Evolutionary conservation across 2,113 vertebrate genomes (phyloP), one percentile per base, ranked within the genome.

Genomic region (Daboia siamensis): DNA sequence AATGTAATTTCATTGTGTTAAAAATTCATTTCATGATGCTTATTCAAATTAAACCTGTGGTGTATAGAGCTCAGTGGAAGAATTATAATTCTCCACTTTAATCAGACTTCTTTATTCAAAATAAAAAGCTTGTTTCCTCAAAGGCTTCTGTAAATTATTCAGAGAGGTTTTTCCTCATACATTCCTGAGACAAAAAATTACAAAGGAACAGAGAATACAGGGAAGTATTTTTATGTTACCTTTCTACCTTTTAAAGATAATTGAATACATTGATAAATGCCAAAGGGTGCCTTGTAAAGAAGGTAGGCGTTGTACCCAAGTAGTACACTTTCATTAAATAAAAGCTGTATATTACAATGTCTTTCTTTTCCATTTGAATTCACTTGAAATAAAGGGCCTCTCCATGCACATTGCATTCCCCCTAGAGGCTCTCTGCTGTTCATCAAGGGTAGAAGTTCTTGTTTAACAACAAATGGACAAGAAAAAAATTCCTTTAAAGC

Each of bases 161-260:
- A 97, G 94, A 93, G 91, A 87, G 57, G 94, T 90, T 91, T 92
- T 95, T 96, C 97, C 97, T 94, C 11, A 2, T 96, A 90, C 93
- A 89, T 96, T 96, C 96, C 96, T 94, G 91, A 96, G 96, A 97
- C 97, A 95, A 95, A 97, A 96, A 95, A 96, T 96, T 95, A 94
- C 90, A 92, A 96, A 54, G 90, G 24, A 96, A 96, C 93, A 93
- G 94, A 94, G 39, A 90, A 84, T 46, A 44, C 74, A 23, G 92
- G 23, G 88, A 39, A 44, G 23, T 94, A 92, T 95, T 90, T 96
- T 97, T 90, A 80, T 97, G 97, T 96, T 96, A 89, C 93, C 92
- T 95, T 95, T 93, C 93, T 91, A 95, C 92, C 93, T 93, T 92
- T 95, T 95, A 91, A 29, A 90, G 96, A 94, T 95, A 97, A 91